These are phyloP conservation scores for Athalia cordata DNA, from an alignment of 2,888 invertebrate genomes.

Conservation along the genomic window DNA sequence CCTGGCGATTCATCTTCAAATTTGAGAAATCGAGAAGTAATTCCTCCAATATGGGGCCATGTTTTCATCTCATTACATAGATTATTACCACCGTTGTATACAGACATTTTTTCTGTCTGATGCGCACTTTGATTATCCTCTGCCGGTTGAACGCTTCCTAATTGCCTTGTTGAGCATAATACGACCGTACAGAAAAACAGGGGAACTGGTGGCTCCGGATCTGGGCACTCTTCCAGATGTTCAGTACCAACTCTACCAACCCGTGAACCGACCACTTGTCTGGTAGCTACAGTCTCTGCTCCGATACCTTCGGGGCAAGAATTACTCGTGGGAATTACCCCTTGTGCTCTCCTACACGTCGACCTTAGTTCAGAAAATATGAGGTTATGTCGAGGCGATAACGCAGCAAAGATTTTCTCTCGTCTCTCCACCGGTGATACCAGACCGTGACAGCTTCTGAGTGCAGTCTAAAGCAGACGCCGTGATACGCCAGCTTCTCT, in stretches of 20 bases:
- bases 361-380: slow-evolving; percentile 1
- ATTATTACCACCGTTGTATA: too few species aligned
- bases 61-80: too few species aligned
- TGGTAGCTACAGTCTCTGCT: neutral
- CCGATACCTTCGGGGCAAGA: slow-evolving; percentile 21
- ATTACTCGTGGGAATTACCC: slow-evolving; percentile 37
- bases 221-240: slow-evolving; percentile 36
- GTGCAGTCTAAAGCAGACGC: neutral
- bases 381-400: slow-evolving; percentile 5
- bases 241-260: neutral
- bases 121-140: slow-evolving; percentile 17
- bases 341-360: neutral
- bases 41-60: neutral
- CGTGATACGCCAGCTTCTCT: too few species aligned
- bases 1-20: neutral
- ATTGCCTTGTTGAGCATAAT: slow-evolving; percentile 29
- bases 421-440: neutral
- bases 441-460: slow-evolving; percentile 4
- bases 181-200: slow-evolving; percentile 3
- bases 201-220: slow-evolving; percentile 4
- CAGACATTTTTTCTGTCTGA: neutral
- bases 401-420: slow-evolving; percentile 5
- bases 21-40: neutral
- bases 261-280: slow-evolving; percentile 38
- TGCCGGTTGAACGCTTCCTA: slow-evolving; percentile 26